Evolutionary conservation across 53 echinoderm and acorn worm genomes (phyloP).

Genomic region (Actinopyga echinites): DNA sequence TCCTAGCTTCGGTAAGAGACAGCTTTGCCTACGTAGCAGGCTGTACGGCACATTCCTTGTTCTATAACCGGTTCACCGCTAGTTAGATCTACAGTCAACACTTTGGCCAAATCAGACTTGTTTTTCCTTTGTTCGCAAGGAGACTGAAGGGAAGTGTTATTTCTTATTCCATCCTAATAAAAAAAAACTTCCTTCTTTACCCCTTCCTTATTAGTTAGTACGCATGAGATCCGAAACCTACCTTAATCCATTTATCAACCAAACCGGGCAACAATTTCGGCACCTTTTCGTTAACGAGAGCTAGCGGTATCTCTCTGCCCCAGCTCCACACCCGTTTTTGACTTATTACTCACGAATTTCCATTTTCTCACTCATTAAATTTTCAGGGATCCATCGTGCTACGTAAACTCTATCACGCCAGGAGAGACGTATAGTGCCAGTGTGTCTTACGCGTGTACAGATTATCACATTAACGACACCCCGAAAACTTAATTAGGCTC

Average conservation of each 20-base stretch:
- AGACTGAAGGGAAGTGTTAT: too few relatives aligned
- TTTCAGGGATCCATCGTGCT: constrained; percentile 1
- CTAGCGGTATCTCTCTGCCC: too few relatives aligned
- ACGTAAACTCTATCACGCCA: constrained; percentile 21
- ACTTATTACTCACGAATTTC: neutral
- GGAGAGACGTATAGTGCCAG: constrained; percentile 12
- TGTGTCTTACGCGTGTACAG: constrained; percentile 7
- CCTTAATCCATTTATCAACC: constrained; percentile 18
- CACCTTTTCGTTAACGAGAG: neutral
- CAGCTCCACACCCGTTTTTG: neutral
- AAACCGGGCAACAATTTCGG: constrained; percentile 6
- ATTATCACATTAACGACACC: constrained; percentile 49
- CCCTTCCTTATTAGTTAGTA: neutral
- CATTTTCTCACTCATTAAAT: constrained; percentile 30
- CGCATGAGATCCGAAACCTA: neutral
- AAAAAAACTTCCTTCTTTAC: neutral
- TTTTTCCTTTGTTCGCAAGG: too few relatives aligned
- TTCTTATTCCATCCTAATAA: too few relatives aligned
- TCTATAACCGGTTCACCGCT: too few relatives aligned
- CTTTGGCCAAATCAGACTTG: too few relatives aligned
- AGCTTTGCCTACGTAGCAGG: too few relatives aligned
- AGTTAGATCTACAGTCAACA: too few relatives aligned
- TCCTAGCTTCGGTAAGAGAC: too few relatives aligned
- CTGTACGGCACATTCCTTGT: too few relatives aligned
- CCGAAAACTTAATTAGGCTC: constrained; percentile 50